These are phyloP conservation scores for Pseudopipra pipra DNA, from an alignment of 2,113 vertebrate species.

Conservation along the genomic window DNA sequence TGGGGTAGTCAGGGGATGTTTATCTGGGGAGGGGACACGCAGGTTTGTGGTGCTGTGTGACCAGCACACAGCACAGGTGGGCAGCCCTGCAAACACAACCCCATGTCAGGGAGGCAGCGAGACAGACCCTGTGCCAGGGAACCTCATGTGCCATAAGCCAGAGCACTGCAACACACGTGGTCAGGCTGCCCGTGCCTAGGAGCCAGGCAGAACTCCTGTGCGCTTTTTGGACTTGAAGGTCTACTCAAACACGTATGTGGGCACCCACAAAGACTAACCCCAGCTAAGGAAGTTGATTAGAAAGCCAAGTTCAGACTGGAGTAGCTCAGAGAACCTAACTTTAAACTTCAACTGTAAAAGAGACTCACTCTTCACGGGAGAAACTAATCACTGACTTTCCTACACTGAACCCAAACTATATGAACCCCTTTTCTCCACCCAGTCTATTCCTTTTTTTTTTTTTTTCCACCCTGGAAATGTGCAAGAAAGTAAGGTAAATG, in stretches of 20 bases:
- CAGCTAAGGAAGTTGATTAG: neutral
- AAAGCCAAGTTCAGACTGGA: neutral
- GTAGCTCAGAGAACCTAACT: neutral
- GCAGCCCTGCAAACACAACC: neutral
- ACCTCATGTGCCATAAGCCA: neutral
- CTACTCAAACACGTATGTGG: accelerated
- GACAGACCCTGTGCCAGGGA: neutral
- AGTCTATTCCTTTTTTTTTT: neutral
- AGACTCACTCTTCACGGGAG: neutral
- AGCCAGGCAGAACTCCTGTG: neutral
- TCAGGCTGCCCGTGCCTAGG: neutral
- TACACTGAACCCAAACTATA: neutral
- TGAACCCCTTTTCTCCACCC: neutral
- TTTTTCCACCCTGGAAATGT: neutral
- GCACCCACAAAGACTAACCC: neutral
- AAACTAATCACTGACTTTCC: neutral
- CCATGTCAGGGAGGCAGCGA: neutral
- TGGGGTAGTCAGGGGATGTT: accelerated
- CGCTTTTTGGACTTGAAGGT: neutral
- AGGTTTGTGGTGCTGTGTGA: neutral
- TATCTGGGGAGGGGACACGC: neutral
- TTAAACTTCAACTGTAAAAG: neutral
- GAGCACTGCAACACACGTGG: neutral
- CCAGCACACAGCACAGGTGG: neutral
- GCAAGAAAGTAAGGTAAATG: neutral